Base-by-base conservation (phyloP, 2,888 invertebrate genomes). In the Dicyrtoma fusca region DNA sequence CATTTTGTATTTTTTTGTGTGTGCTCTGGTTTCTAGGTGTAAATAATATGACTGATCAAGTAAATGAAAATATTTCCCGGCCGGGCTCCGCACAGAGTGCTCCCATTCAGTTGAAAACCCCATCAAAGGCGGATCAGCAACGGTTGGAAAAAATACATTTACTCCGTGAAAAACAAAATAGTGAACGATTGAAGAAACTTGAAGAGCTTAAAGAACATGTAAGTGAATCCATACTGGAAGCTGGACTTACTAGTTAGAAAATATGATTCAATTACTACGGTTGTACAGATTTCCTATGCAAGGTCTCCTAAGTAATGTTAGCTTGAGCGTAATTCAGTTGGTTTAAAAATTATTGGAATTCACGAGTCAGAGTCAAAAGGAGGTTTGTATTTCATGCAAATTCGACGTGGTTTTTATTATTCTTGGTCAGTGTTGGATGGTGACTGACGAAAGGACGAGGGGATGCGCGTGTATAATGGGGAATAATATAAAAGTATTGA, bases 171-270 rank as follows among this genome's bases (percentile, higher is more conserved):
- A 88, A 91, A 81, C 94, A 95, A 84, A 92, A 94, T 86, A 92
- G 92, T 83, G 95, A 95, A 84, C 89, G 94, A 82, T 90, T 92
- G 83, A 90, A 90, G 83, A 92, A 93, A 85, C 87, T 95, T 83
- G 94, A 94, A 84, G 95, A 95, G 86, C 87, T 95, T 82, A 91
- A 92, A 82, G 90, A 91, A 83, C 94, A 94, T 81, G 84, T 83
- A 76, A 80, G 73, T 13, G 4, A 34, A 34, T n/a, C n/a, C n/a
- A n/a, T n/a, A n/a, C n/a, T n/a, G n/a, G n/a, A n/a, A n/a, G n/a
- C n/a, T n/a, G n/a, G n/a, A n/a, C n/a, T n/a, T n/a, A n/a, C n/a
- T n/a, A n/a, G n/a, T n/a, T n/a, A n/a, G n/a, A n/a, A n/a, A n/a
- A n/a, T n/a, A n/a, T n/a, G n/a, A n/a, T n/a, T n/a, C n/a, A n/a